These are phyloP conservation scores for Drosophila diplacantha DNA, from an alignment of 2,888 invertebrate species.

Conservation along the genomic window DNA sequence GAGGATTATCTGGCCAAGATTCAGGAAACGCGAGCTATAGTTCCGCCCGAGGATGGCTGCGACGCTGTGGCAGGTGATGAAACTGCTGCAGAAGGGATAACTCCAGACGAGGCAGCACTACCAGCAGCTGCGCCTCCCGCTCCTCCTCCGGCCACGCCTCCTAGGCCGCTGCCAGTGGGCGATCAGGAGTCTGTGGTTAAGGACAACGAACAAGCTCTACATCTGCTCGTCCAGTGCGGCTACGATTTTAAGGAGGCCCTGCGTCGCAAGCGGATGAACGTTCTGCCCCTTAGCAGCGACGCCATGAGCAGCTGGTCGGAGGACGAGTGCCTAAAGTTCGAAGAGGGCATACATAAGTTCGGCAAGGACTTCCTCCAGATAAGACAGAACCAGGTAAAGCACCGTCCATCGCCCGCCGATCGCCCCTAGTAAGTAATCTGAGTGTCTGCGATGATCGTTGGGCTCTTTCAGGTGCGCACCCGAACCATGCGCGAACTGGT, in stretches of 20 bases:
- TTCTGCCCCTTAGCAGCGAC: conserved; percentile 85
- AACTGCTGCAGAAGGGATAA: not conserved
- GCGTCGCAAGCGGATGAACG: conserved; percentile 86
- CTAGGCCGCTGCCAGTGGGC: conserved; percentile 4
- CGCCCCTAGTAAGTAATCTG: conserved; percentile 21
- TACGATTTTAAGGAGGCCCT: conserved; percentile 96
- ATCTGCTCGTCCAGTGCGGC: conserved; percentile 93
- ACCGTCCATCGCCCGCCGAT: conserved; percentile 13
- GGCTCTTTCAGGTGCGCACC: conserved; percentile 82
- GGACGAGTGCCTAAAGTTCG: conserved; percentile 97
- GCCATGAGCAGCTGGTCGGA: conserved; percentile 95
- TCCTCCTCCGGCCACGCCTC: not conserved
- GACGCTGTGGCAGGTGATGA: conserved; percentile 13
- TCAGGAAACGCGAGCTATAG: conserved; percentile 61
- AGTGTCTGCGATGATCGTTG: conserved; percentile 12
- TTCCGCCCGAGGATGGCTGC: conserved; percentile 29
- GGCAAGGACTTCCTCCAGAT: conserved; percentile 98
- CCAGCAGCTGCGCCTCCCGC: not conserved
- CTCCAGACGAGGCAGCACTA: not conserved
- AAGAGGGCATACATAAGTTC: conserved; percentile 93
- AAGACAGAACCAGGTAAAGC: conserved; percentile 88
- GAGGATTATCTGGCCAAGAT: conserved; percentile 86
- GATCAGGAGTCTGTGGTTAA: conserved; percentile 65
- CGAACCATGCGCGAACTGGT: conserved; percentile 97
- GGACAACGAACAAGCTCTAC: conserved; percentile 94